Evolutionary conservation across 2,113 vertebrate species (phyloP), one percentile per base, ranked within the genome.

Genomic region (Hepsetus odoe): DNA sequence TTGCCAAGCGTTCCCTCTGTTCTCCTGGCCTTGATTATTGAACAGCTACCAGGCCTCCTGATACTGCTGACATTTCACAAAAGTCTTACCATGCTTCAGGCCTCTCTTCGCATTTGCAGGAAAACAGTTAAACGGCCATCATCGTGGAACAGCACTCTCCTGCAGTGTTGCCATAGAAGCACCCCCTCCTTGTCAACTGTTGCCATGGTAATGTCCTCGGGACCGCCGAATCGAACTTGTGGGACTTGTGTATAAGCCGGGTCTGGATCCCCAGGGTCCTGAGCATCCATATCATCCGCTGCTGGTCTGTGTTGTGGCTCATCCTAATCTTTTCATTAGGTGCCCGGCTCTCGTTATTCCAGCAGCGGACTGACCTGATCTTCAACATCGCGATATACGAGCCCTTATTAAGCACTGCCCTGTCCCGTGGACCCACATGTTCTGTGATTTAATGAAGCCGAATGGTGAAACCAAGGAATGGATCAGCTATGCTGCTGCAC

Each of bases 61-160:
- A 4, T 16, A 22, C 74, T 86, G 61, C 72, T 74, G 76, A 70
- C 74, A 20, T 72, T 86, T 55, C 83, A 80, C 83, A 64, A 65
- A 80, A 85, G 85, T 88, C 88, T 89, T 86, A 86, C 42, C 49
- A 18, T 40, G 74, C 80, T 78, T 79, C 79, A 72, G 14, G 24
- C 84, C 80, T 81, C 56, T 64, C 88, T 89, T 86, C 82, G 18
- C 26, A 7, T 69, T 72, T 68, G 53, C 81, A 80, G 28, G 22
- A 38, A 51, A 85, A 77, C 16, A 28, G 73, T 40, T 61, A 88
- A 81, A 86, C 89, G 90, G 90, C 90, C 88, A 90, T 89, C 67
- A 79, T 80, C 79, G 1, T 49, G 44, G 32, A 56, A 28, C 13
- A 20, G n/a, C 18, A n/a, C 42, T 5, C 53, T 73, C 30, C 35